Evolutionary conservation across 2,797 vertebrate genomes (phyloP).

Genomic region (Channallabes apus): DNA sequence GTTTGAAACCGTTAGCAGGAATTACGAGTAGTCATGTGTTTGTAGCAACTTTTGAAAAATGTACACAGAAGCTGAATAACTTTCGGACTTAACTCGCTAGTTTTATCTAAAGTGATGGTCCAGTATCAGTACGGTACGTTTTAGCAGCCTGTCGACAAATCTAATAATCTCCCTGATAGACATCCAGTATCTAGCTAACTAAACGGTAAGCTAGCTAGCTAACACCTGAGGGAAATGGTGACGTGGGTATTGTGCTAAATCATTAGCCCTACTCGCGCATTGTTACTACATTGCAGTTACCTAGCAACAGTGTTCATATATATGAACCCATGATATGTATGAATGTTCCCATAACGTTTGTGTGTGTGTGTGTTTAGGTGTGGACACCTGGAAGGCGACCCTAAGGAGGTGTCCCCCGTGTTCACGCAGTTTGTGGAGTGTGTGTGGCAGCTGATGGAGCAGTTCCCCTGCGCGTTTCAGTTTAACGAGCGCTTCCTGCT

Average conservation of each 20-base stretch:
- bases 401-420: conserved; percentile 80
- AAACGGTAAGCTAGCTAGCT: background rate
- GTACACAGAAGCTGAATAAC: background rate
- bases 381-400: conserved; percentile 77
- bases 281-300: background rate
- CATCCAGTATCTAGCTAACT: background rate
- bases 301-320: background rate
- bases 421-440: conserved; percentile 83
- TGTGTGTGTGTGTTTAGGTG: conserved; percentile 64
- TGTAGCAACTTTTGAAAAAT: background rate
- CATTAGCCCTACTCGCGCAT: background rate
- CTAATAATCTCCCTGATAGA: too few relatives aligned
- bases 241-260: background rate
- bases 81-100: background rate
- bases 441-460: conserved; percentile 82
- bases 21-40: background rate
- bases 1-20: background rate
- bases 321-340: too few relatives aligned
- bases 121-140: background rate
- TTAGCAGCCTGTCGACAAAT: background rate
- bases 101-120: background rate
- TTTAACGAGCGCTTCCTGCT: conserved; percentile 78
- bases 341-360: background rate
- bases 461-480: conserved; percentile 79
- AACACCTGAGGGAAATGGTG: background rate